phyloP scores from a whole-genome alignment of 2,797 vertebrate species.

The Austrolebias charrua region DNA sequence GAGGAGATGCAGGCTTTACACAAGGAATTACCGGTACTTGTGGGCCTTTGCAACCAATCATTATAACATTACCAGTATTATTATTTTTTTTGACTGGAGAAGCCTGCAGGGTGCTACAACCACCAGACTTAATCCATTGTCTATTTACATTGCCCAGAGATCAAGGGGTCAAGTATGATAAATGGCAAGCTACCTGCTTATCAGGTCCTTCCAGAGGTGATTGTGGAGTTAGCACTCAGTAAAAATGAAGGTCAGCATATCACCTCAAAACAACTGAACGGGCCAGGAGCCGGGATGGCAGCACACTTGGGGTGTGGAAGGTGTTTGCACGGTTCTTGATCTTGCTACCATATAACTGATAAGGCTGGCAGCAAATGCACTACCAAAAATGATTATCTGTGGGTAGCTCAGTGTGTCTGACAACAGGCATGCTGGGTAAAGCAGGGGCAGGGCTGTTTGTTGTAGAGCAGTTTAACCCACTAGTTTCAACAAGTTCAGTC shows the following conservation, averaged over 20 bases:
- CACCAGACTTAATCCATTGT: conserved; percentile 50
- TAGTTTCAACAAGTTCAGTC: conserved; percentile 33
- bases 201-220: conserved; percentile 74
- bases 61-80: conserved; percentile 6
- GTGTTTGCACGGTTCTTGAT: conserved; percentile 64
- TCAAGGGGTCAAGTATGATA: conserved; percentile 78
- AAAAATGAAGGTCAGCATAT: conserved; percentile 77
- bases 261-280: conserved; percentile 56
- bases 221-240: conserved; percentile 50
- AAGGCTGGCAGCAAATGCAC: conserved; percentile 66
- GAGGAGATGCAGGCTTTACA: conserved; percentile 9
- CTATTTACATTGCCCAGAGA: conserved; percentile 65
- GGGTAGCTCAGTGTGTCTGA: conserved; percentile 67
- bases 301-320: conserved; percentile 25
- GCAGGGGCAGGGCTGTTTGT: conserved; percentile 49
- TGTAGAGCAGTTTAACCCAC: conserved; percentile 45
- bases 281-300: conserved; percentile 43
- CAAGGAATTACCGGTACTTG: not conserved
- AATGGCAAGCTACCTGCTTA: conserved; percentile 77
- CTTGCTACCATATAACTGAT: conserved; percentile 69
- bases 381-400: conserved; percentile 75
- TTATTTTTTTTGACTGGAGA: not conserved
- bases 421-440: conserved; percentile 66
- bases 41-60: conserved; percentile 9
- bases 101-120: conserved; percentile 18